phyloP scores from a whole-genome alignment of 2,113 vertebrate species.

The Lepisosteus oculatus region DNA sequence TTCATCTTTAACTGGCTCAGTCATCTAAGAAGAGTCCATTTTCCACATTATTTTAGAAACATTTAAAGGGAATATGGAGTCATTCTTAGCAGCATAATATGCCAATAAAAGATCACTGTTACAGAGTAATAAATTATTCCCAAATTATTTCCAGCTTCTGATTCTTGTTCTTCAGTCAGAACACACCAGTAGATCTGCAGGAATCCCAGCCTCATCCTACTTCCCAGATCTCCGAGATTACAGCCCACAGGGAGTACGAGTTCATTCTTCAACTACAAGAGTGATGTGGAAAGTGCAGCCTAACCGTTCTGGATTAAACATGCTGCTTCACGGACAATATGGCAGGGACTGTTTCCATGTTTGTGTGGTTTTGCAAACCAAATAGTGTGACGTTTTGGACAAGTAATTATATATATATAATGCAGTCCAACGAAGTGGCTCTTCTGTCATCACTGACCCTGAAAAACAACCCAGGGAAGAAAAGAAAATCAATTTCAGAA shows the following conservation, averaged over 20 bases:
- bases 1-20: conserved; percentile 6
- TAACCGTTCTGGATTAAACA: neutral
- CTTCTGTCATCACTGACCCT: neutral
- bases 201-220: neutral
- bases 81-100: neutral
- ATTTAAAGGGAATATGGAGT: conserved; percentile 1
- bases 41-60: neutral
- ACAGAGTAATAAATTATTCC: conserved; percentile 21
- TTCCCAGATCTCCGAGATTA: neutral
- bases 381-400: conserved; percentile 13
- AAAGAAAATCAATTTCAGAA: neutral
- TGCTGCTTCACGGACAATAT: neutral
- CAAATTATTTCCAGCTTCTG: conserved; percentile 2
- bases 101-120: conserved; percentile 15
- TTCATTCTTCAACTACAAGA: conserved; percentile 2
- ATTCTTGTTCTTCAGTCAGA: neutral
- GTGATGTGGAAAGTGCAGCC: neutral
- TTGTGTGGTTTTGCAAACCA: neutral
- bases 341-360: neutral
- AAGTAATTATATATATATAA: conserved; percentile 58
- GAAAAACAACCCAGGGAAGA: neutral
- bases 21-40: conserved; percentile 7
- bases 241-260: neutral
- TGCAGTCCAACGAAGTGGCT: neutral
- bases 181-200: neutral